Evolutionary conservation across 2,113 vertebrate genomes (phyloP).

Genomic region (Phycodurus eques): DNA sequence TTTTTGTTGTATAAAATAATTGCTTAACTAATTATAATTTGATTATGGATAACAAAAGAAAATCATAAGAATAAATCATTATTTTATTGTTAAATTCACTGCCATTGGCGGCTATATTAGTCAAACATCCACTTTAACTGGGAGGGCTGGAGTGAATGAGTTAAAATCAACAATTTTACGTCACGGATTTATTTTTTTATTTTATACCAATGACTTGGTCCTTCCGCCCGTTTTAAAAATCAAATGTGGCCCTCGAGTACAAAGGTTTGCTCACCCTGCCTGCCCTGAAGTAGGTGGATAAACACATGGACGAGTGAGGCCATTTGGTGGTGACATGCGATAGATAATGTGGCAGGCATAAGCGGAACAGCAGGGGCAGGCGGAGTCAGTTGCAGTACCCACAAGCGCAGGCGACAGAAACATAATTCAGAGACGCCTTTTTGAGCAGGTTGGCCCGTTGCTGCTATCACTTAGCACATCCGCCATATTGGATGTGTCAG

Average conservation of each 20-base stretch:
- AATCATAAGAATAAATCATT: too few species aligned
- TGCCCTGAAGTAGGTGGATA: not conserved
- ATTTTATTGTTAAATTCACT: too few species aligned
- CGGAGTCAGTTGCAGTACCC: conserved; percentile 37
- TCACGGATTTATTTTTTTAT: not conserved
- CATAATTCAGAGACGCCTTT: not conserved
- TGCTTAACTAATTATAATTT: too few species aligned
- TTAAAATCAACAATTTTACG: not conserved
- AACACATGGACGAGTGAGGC: not conserved
- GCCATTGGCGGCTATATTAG: too few species aligned
- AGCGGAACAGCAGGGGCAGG: conserved; percentile 30
- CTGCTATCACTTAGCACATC: not conserved
- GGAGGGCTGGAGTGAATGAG: too few species aligned
- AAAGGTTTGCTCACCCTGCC: too few species aligned
- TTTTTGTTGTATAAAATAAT: too few species aligned
- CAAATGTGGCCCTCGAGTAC: not conserved
- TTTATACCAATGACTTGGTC: not conserved
- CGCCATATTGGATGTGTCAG: conserved; percentile 1
- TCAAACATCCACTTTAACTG: too few species aligned
- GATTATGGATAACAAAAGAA: too few species aligned
- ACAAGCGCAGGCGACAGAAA: conserved; percentile 7
- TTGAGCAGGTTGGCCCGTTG: not conserved
- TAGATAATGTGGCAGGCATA: not conserved
- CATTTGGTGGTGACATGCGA: not conserved
- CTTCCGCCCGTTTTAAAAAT: not conserved